A percentile compares a stretch with the other conserved stretches of the same genome.
Evolutionary conservation across 1,140 invertebrate species (phyloP).

Genomic region (Centruroides vittatus): DNA sequence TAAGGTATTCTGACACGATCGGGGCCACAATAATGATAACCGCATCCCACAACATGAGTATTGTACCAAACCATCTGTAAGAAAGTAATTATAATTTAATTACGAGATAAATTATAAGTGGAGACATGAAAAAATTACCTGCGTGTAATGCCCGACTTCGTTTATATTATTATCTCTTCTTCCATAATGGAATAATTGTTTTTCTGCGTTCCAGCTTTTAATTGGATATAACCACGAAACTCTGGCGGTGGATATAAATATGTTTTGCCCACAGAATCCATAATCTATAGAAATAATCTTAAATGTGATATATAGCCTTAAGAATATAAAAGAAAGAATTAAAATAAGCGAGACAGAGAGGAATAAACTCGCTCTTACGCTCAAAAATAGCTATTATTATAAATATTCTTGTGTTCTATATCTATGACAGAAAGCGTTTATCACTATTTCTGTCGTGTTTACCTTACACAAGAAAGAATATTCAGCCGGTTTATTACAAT

Average conservation of each 20-base stretch:
- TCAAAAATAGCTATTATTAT: no score
- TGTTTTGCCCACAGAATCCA: slow-evolving; percentile 67
- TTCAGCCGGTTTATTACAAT: no score
- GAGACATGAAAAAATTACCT: slow-evolving; percentile 34
- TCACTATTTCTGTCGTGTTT: no score
- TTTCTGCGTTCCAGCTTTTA: slow-evolving; percentile 61
- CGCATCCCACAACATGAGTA: slow-evolving; percentile 61
- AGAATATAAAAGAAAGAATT: no score
- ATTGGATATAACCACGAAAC: slow-evolving; percentile 68
- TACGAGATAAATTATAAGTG: no score
- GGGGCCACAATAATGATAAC: slow-evolving; percentile 49
- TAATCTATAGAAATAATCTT: slow-evolving; percentile 28
- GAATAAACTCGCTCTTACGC: no score
- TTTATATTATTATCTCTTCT: slow-evolving; percentile 41
- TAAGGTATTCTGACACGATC: slow-evolving; percentile 42
- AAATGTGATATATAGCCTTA: no score
- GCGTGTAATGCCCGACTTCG: slow-evolving; percentile 61
- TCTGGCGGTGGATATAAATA: slow-evolving; percentile 57
- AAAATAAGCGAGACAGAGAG: no score
- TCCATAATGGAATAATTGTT: slow-evolving; percentile 56
- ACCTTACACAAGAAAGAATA: no score
- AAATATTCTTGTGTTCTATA: no score
- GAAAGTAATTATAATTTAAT: background rate
- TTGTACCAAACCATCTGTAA: slow-evolving; percentile 49
- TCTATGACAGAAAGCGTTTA: no score